phyloP scores from a whole-genome alignment of 2,888 invertebrate species.

The Frankliniella fusca region DNA sequence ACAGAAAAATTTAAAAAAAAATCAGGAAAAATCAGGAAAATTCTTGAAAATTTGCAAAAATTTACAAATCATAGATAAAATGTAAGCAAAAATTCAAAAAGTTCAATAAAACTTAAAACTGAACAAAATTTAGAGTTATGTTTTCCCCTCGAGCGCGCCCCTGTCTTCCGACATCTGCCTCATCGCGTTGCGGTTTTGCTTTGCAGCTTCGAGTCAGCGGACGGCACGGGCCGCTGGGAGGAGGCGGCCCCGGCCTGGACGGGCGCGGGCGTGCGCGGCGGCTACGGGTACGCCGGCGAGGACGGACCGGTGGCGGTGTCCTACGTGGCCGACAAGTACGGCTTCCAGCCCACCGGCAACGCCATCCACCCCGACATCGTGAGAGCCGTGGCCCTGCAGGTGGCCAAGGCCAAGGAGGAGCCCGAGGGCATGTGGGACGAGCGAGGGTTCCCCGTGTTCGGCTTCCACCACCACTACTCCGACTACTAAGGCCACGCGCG shows the following conservation, averaged over 20 bases:
- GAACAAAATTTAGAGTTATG: neutral
- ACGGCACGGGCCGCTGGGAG: slow-evolving; percentile 3
- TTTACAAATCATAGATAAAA: neutral
- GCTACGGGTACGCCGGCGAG: slow-evolving; percentile 5
- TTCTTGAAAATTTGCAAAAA: too few relatives aligned
- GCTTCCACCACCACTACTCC: neutral
- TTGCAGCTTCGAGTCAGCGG: neutral
- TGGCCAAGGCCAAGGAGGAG: slow-evolving; percentile 18
- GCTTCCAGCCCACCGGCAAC: slow-evolving; percentile 18
- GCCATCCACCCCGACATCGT: slow-evolving; percentile 7
- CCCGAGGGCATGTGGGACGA: slow-evolving; percentile 23
- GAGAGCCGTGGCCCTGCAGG: neutral
- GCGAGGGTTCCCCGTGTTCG: neutral
- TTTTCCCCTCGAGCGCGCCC: neutral
- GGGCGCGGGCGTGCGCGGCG: neutral
- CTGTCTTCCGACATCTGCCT: neutral
- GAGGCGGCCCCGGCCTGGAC: slow-evolving; percentile 4
- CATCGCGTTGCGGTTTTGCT: neutral
- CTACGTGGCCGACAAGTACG: slow-evolving; percentile 19
- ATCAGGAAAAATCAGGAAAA: too few relatives aligned
- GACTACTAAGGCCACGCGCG: neutral
- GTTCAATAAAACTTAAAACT: neutral
- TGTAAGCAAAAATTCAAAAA: neutral
- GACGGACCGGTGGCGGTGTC: neutral
- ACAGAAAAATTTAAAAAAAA: too few relatives aligned